Evolutionary conservation across 2,113 vertebrate genomes (phyloP).

Genomic region (Arizona elegans): DNA sequence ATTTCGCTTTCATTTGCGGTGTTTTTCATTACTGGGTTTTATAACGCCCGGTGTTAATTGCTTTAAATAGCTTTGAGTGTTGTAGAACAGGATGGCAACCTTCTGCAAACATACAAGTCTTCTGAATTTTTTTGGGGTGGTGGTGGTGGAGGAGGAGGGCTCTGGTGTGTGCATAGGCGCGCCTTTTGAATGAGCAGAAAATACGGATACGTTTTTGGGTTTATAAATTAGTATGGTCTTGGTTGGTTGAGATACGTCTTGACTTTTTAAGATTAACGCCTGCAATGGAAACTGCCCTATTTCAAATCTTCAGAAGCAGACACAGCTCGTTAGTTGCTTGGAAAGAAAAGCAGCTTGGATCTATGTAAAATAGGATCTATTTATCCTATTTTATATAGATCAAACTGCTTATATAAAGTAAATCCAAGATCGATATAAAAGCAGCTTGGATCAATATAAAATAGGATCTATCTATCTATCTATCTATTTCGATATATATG

Average conservation of each 20-base stretch:
- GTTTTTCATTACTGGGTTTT: background rate
- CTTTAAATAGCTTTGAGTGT: background rate
- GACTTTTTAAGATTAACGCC: background rate
- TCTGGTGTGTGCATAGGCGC: background rate
- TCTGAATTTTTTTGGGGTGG: background rate
- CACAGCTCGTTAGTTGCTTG: background rate
- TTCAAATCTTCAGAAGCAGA: background rate
- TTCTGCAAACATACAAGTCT: background rate
- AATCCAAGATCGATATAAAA: background rate
- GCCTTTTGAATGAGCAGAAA: background rate
- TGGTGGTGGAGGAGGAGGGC: rapidly evolving
- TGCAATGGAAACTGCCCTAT: background rate
- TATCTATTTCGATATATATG: too few relatives aligned
- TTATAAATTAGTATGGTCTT: background rate
- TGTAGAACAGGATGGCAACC: background rate
- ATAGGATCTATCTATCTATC: background rate
- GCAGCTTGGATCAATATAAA: background rate
- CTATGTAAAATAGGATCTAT: background rate
- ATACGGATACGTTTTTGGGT: background rate
- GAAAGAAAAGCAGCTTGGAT: background rate
- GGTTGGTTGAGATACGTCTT: background rate
- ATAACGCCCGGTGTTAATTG: background rate
- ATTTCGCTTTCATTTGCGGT: background rate
- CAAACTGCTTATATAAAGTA: too few relatives aligned
- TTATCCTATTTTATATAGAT: too few relatives aligned